phyloP scores from a whole-genome alignment of 2,797 vertebrate genomes.

The Myoxocephalus aenaeus region DNA sequence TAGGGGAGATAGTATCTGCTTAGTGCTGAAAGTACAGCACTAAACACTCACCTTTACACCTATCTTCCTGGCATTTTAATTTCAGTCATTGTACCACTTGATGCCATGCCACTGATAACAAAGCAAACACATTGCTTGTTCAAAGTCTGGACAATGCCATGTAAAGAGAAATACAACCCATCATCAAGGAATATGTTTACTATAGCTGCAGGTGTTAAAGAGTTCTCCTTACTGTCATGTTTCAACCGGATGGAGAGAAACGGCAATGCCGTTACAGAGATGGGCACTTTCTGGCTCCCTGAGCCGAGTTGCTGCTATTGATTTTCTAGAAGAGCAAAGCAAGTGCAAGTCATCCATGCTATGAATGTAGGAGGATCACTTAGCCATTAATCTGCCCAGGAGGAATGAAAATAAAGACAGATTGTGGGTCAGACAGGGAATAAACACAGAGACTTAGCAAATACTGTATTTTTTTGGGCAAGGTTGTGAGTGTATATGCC shows the following conservation, averaged over 20 bases:
- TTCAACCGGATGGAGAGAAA: slow-evolving; percentile 16
- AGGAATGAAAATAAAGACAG: slow-evolving; percentile 14
- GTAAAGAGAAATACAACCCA: neutral
- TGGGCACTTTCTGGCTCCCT: slow-evolving; percentile 41
- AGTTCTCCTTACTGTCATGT: neutral
- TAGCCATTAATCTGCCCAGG: slow-evolving; percentile 35
- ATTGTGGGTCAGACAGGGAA: neutral
- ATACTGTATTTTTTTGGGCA: neutral
- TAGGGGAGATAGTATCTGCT: neutral
- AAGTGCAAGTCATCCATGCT: slow-evolving; percentile 63
- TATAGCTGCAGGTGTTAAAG: slow-evolving; percentile 19
- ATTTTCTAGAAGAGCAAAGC: slow-evolving; percentile 52
- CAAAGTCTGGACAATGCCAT: slow-evolving; percentile 45
- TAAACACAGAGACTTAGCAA: slow-evolving; percentile 1
- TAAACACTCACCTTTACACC: slow-evolving; percentile 43
- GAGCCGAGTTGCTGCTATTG: slow-evolving; percentile 41
- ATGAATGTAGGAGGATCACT: slow-evolving; percentile 46
- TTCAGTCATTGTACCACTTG: neutral
- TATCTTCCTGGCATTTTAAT: neutral
- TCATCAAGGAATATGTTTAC: neutral
- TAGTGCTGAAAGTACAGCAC: neutral
- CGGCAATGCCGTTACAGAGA: slow-evolving; percentile 10
- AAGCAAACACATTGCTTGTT: slow-evolving; percentile 17
- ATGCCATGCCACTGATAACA: slow-evolving; percentile 35
- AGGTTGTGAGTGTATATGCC: neutral